phyloP scores from a whole-genome alignment of 2,113 vertebrate species.

The Corydoras maculifer region DNA sequence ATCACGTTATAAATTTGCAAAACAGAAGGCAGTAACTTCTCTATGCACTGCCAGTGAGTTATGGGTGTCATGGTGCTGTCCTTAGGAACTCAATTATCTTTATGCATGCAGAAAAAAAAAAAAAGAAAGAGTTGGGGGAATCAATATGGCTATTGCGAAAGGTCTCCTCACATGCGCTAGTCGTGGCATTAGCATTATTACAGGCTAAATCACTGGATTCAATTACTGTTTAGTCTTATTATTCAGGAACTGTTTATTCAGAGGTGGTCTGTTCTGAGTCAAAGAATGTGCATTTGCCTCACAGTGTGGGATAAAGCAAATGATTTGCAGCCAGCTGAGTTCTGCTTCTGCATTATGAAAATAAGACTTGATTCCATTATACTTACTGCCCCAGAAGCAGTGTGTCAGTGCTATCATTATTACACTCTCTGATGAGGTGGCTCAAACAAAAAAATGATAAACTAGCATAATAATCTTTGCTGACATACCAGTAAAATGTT shows the following conservation, averaged over 20 bases:
- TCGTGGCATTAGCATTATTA: background rate
- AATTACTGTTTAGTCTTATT: conserved; percentile 2
- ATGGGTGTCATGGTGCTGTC: background rate
- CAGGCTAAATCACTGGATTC: background rate
- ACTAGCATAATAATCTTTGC: conserved; percentile 10
- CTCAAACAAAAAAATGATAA: background rate
- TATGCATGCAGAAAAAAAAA: background rate
- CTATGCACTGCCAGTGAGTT: background rate
- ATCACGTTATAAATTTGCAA: background rate
- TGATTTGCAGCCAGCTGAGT: background rate
- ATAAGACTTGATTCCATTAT: background rate
- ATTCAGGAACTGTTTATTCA: background rate
- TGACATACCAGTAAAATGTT: background rate
- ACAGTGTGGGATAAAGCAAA: background rate
- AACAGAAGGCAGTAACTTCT: background rate
- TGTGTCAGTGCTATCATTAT: conserved; percentile 7
- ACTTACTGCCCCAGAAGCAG: background rate
- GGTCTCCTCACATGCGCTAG: background rate
- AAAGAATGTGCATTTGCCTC: background rate
- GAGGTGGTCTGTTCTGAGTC: background rate
- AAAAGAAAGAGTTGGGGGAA: background rate
- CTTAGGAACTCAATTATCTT: conserved; percentile 2
- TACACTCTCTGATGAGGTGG: background rate
- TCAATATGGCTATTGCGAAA: background rate
- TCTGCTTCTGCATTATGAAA: background rate